Base-by-base conservation (phyloP, 1,140 invertebrate species). In the Harlomillsia oculata region DNA sequence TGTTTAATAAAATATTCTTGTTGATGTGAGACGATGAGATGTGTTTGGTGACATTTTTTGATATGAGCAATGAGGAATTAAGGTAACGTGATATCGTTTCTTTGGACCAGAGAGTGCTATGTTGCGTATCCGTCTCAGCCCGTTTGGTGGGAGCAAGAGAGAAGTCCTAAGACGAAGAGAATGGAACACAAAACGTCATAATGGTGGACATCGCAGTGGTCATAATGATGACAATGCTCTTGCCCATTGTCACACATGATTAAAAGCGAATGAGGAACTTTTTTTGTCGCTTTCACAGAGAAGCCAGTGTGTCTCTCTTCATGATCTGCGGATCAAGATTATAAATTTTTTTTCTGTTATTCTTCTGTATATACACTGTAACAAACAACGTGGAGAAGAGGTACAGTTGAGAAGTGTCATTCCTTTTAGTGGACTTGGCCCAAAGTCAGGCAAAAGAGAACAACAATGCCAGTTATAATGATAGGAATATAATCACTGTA, bases 241-340 rank as follows among this genome's bases (percentile, higher is more conserved):
- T 32, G 32, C 52, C 56, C 32, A 53, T 54, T 54, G 51, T 59
- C 57, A 59, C 57, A 58, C 50, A 58, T 53, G 49, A 52, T 53
- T 58, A 58, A 57, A 57, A 57, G 40, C 23, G 21, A 44, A 50
- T 23, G 25, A 50, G 36, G 23, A 23, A 6, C 40, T 53, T 53
- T 53, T 53, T 43, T 44, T 44, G 18, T 34, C 45, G 29, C 29
- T 21, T 48, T 30, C 45, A 48, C 30, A 30, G 30, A 28, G 34
- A 28, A 48, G 25, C 45, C 45, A 21, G 30, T 48, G 30, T 30
- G 30, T 48, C 13, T 28, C 20, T 37, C 25, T 26, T 58, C 56
- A 58, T 58, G 56, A 58, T 52, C 49, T 58, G 23, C 49, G 56
- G 56, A 58, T 58, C 55, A 57, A 53, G 28, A 43, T 44, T 21